Conservation (phyloP, 1,140 invertebrate species). For the Carcinoscorpius rotundicauda region DNA sequence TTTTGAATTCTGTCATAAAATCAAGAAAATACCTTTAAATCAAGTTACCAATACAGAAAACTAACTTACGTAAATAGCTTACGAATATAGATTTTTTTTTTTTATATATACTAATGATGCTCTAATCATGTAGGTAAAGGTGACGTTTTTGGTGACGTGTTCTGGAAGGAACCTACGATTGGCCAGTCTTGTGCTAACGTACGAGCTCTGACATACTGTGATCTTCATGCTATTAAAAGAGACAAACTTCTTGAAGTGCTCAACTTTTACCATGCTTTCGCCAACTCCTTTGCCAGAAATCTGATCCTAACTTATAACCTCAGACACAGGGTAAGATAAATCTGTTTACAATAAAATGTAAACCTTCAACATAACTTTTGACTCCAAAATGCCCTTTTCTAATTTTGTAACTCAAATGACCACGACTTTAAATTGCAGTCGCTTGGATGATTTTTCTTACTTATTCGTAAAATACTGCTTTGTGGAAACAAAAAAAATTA, state of each 20-base stretch:
- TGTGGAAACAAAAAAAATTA: too few species aligned
- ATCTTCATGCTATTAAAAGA: constrained; percentile 96
- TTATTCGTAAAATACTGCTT: too few species aligned
- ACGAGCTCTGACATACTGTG: constrained; percentile 96
- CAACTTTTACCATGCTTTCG: constrained; percentile 99
- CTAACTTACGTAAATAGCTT: too few species aligned
- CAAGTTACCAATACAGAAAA: too few species aligned
- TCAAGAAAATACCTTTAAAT: too few species aligned
- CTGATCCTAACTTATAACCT: constrained; percentile 97
- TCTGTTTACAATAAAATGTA: too few species aligned
- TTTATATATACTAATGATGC: background rate
- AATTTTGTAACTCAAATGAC: too few species aligned
- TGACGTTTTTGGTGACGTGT: constrained; percentile 97
- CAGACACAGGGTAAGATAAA: constrained; percentile 64
- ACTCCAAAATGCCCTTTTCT: too few species aligned
- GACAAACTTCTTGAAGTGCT: constrained; percentile 91
- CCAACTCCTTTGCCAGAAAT: constrained; percentile 97
- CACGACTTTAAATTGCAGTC: too few species aligned
- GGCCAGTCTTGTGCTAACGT: constrained; percentile 99
- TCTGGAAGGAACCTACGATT: constrained; percentile 93
- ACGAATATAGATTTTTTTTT: background rate
- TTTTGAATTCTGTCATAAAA: too few species aligned
- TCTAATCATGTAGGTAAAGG: constrained; percentile 62
- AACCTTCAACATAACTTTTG: too few species aligned
- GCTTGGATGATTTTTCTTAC: too few species aligned